phyloP scores from a whole-genome alignment of 2,113 vertebrate species.

The Mohoua ochrocephala region DNA sequence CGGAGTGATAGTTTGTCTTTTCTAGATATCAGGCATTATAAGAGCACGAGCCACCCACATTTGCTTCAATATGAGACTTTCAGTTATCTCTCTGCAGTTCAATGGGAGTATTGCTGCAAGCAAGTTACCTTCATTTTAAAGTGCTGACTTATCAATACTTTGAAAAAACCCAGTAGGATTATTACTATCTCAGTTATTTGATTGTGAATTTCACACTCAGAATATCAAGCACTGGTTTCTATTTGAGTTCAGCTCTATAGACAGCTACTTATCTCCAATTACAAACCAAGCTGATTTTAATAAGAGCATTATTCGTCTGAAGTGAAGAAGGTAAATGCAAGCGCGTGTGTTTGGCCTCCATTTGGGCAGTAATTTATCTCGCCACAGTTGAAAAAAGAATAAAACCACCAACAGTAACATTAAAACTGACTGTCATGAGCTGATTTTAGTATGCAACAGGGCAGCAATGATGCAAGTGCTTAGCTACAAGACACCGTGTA shows the following conservation, averaged over 20 bases:
- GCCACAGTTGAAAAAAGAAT: not conserved
- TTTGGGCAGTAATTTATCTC: not conserved
- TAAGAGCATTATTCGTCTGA: not conserved
- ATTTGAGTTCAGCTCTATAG: not conserved
- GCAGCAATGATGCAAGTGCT: not conserved
- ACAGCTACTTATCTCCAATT: not conserved
- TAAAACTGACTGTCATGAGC: not conserved
- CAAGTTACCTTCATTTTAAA: not conserved
- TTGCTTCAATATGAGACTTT: not conserved
- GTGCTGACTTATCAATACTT: not conserved
- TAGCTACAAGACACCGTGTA: not conserved
- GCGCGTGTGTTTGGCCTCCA: not conserved
- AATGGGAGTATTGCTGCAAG: not conserved
- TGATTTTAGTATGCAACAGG: not conserved
- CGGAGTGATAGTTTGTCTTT: not conserved
- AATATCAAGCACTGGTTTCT: not conserved
- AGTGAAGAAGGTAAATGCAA: not conserved
- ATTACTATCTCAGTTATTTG: not conserved
- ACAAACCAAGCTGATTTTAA: not conserved
- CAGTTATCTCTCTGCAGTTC: not conserved
- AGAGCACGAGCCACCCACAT: not conserved
- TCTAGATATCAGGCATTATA: not conserved
- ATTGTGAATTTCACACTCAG: not conserved
- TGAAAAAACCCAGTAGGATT: rapidly evolving
- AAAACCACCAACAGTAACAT: not conserved